phyloP scores from a whole-genome alignment of 2,797 vertebrate species.

The Ispidina picta region DNA sequence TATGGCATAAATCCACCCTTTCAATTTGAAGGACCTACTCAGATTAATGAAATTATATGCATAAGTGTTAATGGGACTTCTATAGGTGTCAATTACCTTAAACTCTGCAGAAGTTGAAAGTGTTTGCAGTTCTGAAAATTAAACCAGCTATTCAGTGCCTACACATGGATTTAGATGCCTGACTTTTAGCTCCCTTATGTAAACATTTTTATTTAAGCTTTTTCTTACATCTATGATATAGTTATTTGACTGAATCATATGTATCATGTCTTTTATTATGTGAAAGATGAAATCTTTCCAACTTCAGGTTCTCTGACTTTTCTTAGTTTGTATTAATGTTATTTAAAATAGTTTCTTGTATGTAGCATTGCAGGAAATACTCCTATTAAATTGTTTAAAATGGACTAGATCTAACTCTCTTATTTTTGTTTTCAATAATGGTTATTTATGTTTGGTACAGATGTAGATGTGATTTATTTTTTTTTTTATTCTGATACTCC shows the following conservation, averaged over 20 bases:
- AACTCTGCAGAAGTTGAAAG: constrained; percentile 21
- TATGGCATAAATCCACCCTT: background rate
- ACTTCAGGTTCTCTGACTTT: background rate
- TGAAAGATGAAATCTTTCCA: constrained; percentile 21
- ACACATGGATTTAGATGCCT: constrained; percentile 35
- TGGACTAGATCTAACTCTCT: constrained; percentile 21
- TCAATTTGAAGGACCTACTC: constrained; percentile 15
- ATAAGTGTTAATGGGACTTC: background rate
- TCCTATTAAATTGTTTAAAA: constrained; percentile 60
- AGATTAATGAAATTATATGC: background rate
- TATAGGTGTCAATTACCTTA: background rate
- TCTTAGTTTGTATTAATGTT: constrained; percentile 46
- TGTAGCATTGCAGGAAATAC: constrained; percentile 30
- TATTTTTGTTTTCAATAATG: background rate
- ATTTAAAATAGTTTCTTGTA: constrained; percentile 49
- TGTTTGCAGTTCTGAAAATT: constrained; percentile 12
- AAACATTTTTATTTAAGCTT: constrained; percentile 10
- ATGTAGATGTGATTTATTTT: background rate
- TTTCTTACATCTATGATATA: constrained; percentile 11
- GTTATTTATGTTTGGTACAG: background rate
- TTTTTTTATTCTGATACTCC: background rate
- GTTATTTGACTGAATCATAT: constrained; percentile 19
- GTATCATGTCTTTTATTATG: constrained; percentile 21
- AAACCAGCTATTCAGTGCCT: constrained; percentile 61
- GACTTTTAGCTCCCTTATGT: constrained; percentile 11